A percentile compares a stretch with the other conserved stretches of the same genome.
phyloP scores from a whole-genome alignment of 2,888 invertebrate species.

The Microdon myrmicae region DNA sequence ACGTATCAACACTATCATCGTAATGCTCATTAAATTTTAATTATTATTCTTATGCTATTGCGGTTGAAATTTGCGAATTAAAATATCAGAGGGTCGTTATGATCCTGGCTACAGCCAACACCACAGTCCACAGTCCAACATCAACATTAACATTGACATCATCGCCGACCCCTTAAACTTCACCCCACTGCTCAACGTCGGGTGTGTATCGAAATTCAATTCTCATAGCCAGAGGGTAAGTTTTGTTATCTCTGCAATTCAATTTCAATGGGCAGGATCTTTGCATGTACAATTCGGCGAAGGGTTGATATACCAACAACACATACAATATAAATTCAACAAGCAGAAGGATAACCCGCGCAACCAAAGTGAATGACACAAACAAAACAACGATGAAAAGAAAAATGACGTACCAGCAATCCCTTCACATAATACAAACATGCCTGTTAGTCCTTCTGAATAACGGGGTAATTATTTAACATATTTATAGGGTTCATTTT shows the following conservation, averaged over 20 bases:
- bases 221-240: conserved; percentile 50
- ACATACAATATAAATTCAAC: conserved; percentile 39
- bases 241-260: conserved; percentile 46
- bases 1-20: conserved; percentile 45
- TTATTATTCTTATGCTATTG: conserved; percentile 42
- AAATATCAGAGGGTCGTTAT: conserved; percentile 43
- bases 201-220: conserved; percentile 52
- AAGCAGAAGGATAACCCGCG: conserved; percentile 23
- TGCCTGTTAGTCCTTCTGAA: no score
- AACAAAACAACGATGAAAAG: conserved; percentile 2
- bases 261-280: conserved; percentile 46
- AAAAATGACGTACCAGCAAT: conserved; percentile 16
- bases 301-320: conserved; percentile 13
- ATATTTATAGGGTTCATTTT: no score
- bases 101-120: not conserved
- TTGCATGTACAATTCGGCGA: conserved; percentile 26
- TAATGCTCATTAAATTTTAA: conserved; percentile 50
- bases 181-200: not conserved
- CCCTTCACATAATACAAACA: no score
- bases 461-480: no score
- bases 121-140: not conserved
- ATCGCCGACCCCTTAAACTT: not conserved
- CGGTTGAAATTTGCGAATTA: conserved; percentile 43
- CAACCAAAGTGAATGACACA: conserved; percentile 6
- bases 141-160: no score